A percentile compares a stretch with the other conserved stretches of the same genome.
phyloP scores from a whole-genome alignment of 37 sponge, comb jelly and placozoan species.

The Axinella damicornis region DNA sequence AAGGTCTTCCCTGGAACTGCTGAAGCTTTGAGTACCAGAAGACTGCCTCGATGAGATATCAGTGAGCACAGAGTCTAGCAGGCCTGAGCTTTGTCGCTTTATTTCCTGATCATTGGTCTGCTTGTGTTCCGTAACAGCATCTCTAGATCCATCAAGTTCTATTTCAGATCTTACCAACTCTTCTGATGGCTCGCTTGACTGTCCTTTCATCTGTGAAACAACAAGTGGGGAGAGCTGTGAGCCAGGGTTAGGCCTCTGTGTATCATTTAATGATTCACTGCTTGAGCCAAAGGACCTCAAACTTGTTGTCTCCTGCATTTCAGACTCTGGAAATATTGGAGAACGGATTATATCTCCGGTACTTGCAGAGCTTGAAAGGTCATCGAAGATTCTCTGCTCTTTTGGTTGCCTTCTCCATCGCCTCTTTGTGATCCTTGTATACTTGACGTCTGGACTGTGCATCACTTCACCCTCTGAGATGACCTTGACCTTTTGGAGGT shows the following conservation, averaged over 20 bases:
- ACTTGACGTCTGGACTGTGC: conserved; percentile 34
- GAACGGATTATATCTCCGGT: not conserved
- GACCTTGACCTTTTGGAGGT: conserved; percentile 10
- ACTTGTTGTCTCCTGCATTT: not conserved
- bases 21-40: too few species aligned
- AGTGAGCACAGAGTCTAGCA: too few species aligned
- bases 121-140: too few species aligned
- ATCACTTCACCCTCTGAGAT: conserved; percentile 12
- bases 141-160: too few species aligned
- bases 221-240: conserved; percentile 18
- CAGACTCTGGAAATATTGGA: not conserved
- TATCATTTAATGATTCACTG: not conserved
- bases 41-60: too few species aligned
- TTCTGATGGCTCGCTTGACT: too few species aligned
- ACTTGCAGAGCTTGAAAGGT: conserved; percentile 14
- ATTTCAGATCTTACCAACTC: too few species aligned
- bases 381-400: not conserved
- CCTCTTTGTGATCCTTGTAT: conserved; percentile 25
- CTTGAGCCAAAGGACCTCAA: conserved; percentile 19
- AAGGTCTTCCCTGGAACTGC: too few species aligned
- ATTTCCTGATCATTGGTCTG: too few species aligned
- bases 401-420: not conserved
- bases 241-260: too few species aligned
- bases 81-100: too few species aligned
- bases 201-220: not conserved